These are phyloP conservation scores for Tanytarsus gracilentus DNA, from an alignment of 2,888 invertebrate species.

Conservation along the genomic window DNA sequence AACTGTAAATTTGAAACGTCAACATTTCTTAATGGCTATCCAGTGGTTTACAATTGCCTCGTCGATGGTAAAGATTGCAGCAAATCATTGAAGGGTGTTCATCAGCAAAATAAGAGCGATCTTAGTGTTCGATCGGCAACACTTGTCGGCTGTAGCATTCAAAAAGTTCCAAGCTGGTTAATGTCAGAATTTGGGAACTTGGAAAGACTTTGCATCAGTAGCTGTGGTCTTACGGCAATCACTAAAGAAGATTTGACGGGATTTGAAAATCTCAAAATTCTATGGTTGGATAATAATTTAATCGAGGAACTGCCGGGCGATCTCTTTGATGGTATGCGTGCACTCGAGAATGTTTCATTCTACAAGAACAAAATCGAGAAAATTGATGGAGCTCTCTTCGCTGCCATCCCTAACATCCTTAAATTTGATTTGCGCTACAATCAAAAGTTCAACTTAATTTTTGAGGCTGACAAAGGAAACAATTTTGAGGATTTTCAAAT, in stretches of 20 bases:
- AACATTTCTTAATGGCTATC: neutral
- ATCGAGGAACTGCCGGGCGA: neutral
- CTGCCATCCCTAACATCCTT: neutral
- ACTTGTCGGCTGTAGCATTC: neutral
- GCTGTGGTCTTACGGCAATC: neutral
- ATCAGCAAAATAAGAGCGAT: neutral
- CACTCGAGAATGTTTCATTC: neutral
- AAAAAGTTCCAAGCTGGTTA: neutral
- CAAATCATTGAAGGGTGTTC: neutral
- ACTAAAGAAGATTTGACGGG: neutral
- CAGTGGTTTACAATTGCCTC: neutral
- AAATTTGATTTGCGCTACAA: neutral
- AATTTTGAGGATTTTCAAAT: neutral
- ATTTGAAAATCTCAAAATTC: neutral
- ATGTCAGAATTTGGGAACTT: neutral
- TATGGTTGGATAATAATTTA: neutral
- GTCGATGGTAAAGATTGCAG: neutral
- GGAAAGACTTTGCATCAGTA: neutral
- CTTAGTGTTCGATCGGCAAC: neutral
- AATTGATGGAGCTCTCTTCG: neutral
- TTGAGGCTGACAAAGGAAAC: neutral
- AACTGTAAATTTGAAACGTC: neutral
- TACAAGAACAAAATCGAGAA: neutral
- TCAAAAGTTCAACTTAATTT: neutral
- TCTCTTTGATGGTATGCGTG: neutral